Evolutionary conservation across 2,797 vertebrate species (phyloP), one percentile per base, ranked within the genome.

Genomic region (Channallabes apus): DNA sequence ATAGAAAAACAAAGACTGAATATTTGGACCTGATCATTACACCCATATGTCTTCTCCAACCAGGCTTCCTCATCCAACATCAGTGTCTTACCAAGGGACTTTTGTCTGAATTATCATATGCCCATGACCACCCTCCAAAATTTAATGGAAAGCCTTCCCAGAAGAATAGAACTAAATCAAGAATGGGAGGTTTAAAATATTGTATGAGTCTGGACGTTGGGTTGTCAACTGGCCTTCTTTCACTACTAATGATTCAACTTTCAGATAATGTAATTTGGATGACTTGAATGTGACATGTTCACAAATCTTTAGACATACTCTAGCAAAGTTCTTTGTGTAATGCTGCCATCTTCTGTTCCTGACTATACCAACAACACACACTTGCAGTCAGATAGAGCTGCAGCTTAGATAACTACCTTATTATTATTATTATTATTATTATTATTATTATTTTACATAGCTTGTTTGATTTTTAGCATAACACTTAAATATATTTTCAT

Each of bases 321-420:
- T 38, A 15, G 41, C 6, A 22, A 3, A 24, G 56, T 61, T 38
- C 22, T 67, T 29, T 72, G 58, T 29, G 46, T 29, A 72, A 73
- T 67, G 35, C 68, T 85, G 73, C 67, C 75, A 76, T 58, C 79
- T 75, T 62, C 24, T 73, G 84, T 51, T 51, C 24, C 69, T 46
- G 22, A 29, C 67, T 17, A 65, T 18, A 76, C 32, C 58, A 41
- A 22, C 73, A 27, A 67, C 56, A 46, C 54, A 58, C 51, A 65
- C 38, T 29, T 24, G 75, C 29, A 61, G 58, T n/a, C 22, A 62
- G 41, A 3, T 4, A n/a, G 58, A 79, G 58, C 32, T 79, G 76
- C 32, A 41, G 35, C 32, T 41, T 35, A 24, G 32, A 62, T 62
- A 41, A 59, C 46, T 54, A 51, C 11, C 2, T 51, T 51, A 12